phyloP scores from a whole-genome alignment of 2,797 vertebrate species.

The Propithecus deckenii region DNA sequence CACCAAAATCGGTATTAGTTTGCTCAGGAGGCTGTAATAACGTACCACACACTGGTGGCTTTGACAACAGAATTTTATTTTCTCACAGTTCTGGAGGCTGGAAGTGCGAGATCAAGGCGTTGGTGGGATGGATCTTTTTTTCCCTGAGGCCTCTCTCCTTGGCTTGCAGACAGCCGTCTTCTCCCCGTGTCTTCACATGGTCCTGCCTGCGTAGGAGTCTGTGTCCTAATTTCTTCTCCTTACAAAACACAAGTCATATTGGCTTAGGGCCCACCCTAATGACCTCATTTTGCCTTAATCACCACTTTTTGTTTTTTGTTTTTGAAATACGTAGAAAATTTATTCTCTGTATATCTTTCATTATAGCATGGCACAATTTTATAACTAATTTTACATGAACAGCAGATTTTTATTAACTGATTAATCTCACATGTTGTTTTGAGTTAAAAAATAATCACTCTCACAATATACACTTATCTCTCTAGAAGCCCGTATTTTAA shows the following conservation, averaged over 20 bases:
- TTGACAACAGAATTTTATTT: neutral
- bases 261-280: neutral
- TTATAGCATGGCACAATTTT: neutral
- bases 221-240: neutral
- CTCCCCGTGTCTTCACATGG: neutral
- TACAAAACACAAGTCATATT: neutral
- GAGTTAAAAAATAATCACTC: neutral
- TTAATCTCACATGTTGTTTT: neutral
- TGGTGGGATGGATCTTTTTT: neutral
- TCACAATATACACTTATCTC: neutral
- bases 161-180: neutral
- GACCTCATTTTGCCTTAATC: neutral
- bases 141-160: neutral
- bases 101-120: neutral
- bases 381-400: neutral
- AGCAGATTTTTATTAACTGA: neutral
- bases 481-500: neutral
- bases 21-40: neutral
- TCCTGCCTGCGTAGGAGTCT: rapidly evolving
- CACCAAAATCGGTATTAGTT: neutral
- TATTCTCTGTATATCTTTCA: neutral
- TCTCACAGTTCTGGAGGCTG: neutral
- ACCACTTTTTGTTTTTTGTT: no score
- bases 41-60: neutral
- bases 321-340: neutral